Base-by-base conservation (phyloP, 2,888 invertebrate genomes). In the Stenichneumon culpator region DNA sequence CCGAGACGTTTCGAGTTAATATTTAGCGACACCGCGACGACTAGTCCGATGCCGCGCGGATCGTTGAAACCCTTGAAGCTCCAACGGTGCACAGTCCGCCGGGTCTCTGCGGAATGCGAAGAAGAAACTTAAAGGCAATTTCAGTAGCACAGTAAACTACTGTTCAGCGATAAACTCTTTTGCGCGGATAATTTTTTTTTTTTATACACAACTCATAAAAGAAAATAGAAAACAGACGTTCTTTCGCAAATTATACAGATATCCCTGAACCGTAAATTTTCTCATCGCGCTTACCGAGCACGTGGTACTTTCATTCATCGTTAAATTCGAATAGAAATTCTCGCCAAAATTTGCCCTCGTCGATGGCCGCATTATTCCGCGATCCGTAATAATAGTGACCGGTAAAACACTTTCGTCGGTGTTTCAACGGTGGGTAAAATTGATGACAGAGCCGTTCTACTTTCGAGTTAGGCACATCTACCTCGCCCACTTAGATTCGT, bases 401-500 rank as follows among this genome's bases (percentile, higher is more conserved):
- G 28, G 32, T 32, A n/a, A 4, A 47, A 63, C 63, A 32, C 32
- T 63, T 16, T 28, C 32, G 32, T 63, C 28, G 32, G 28, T 32
- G 63, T 63, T 63, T 63, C 32, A n/a, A 63, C 63, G 63, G 65
- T 52, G 54, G 73, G 63, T 68, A 77, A 83, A 88, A 86, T 86
- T 83, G 81, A 88, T 82, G 86, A 82, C 84, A 77, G 25, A 69
- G 83, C 39, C 80, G 87, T 86, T 88, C 86, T 83, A 88, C 85
- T 86, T 88, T 87, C 84, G 84, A 72, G 80, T 77, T 79, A 82
- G 82, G 80, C 79, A 80, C 85, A 81, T 87, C 87, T 87, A 85
- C 86, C 86, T 89, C 91, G 92, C 92, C 92, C 91, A 92, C 92
- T 91, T 91, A 83, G 87, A 85, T 86, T 85, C 86, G 90, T 93